These are phyloP conservation scores for Boulengeromyrus knoepffleri DNA, from an alignment of 2,113 vertebrate genomes.

Conservation along the genomic window DNA sequence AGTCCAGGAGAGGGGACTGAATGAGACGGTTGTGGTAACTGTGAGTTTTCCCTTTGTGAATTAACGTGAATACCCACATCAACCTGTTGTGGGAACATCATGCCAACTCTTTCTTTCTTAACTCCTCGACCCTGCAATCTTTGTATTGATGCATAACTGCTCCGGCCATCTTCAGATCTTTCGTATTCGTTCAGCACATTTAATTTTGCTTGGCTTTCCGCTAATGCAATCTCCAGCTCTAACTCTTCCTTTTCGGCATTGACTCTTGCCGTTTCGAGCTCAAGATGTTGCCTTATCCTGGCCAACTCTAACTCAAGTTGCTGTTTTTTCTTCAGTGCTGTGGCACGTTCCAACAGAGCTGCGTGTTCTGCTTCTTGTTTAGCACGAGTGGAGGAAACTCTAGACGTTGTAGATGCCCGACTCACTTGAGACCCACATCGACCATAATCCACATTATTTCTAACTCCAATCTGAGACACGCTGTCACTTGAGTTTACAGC, in stretches of 20 bases:
- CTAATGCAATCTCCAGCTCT: not conserved
- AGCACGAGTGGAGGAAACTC: not conserved
- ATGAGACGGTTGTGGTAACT: not conserved
- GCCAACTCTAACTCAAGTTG: not conserved
- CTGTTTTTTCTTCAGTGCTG: not conserved
- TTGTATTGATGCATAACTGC: not conserved
- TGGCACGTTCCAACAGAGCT: not conserved
- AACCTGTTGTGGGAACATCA: not conserved
- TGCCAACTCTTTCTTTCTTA: not conserved
- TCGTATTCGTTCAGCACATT: not conserved
- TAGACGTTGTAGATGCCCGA: too few relatives aligned
- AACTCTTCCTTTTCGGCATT: not conserved
- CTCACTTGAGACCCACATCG: too few relatives aligned
- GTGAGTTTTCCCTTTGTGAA: not conserved
- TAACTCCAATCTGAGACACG: too few relatives aligned
- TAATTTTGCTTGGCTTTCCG: not conserved
- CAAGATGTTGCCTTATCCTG: not conserved
- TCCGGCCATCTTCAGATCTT: not conserved
- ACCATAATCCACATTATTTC: too few relatives aligned
- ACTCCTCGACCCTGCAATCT: not conserved
- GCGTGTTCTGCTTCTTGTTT: not conserved
- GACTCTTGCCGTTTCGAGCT: not conserved
- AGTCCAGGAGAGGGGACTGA: not conserved
- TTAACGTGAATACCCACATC: not conserved
- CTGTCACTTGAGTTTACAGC: too few relatives aligned